Conservation (phyloP, 2,797 vertebrate species). For the Myripristis murdjan region DNA sequence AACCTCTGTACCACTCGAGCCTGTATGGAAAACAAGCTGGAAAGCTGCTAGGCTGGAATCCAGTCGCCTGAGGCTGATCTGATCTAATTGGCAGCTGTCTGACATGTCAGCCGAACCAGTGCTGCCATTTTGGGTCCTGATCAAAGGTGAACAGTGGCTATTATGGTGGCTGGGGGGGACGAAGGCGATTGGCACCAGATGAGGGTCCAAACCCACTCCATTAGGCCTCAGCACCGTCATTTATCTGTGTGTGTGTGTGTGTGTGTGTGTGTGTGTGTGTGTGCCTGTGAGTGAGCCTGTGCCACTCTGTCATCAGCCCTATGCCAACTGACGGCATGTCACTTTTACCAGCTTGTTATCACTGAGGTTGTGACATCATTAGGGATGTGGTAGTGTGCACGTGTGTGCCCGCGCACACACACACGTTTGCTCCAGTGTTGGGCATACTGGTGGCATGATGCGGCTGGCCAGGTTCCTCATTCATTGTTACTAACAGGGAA, state of each 20-base stretch:
- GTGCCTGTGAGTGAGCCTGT: neutral
- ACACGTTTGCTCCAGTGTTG: neutral
- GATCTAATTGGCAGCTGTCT: constrained; percentile 83
- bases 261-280: neutral
- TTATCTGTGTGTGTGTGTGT: constrained; percentile 12
- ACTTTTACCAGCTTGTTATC: constrained; percentile 61
- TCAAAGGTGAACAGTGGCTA: constrained; percentile 73
- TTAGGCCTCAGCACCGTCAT: constrained; percentile 23
- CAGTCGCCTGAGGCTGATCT: constrained; percentile 75
- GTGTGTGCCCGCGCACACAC: neutral
- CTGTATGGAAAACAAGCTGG: constrained; percentile 41
- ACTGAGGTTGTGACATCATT: constrained; percentile 54
- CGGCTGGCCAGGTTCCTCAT: constrained; percentile 7
- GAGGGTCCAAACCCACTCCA: constrained; percentile 49
- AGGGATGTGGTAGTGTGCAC: constrained; percentile 5
- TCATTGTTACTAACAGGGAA: neutral
- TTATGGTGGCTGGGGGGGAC: constrained; percentile 25
- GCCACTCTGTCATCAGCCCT: constrained; percentile 45
- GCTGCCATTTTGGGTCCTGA: constrained; percentile 69
- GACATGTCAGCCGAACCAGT: constrained; percentile 72
- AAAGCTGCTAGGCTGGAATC: constrained; percentile 49
- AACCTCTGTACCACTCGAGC: constrained; percentile 7
- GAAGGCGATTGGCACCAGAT: constrained; percentile 14
- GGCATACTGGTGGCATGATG: constrained; percentile 3
- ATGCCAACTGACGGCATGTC: constrained; percentile 48